These are phyloP conservation scores for Bombus vancouverensis DNA, from an alignment of 1,140 invertebrate species.

Conservation along the genomic window DNA sequence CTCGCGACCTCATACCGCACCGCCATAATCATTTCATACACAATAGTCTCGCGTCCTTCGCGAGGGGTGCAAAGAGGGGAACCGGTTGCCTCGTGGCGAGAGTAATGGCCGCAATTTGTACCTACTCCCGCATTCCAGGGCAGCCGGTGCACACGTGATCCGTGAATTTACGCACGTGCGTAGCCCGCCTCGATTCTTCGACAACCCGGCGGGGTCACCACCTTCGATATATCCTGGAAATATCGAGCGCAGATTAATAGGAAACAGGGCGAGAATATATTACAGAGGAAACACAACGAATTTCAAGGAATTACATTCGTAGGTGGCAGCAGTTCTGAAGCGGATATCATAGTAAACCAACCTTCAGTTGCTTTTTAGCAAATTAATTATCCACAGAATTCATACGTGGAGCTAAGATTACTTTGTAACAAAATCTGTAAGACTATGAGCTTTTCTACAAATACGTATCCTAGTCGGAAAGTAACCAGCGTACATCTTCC, in stretches of 20 bases:
- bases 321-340: too few relatives aligned
- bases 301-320: too few relatives aligned
- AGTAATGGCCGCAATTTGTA: conserved; percentile 80
- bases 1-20: conserved; percentile 76
- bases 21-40: conserved; percentile 79
- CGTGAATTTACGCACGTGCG: conserved; percentile 71
- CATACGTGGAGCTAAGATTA: too few relatives aligned
- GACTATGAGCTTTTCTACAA: background rate
- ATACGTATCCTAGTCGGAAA: background rate
- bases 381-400: too few relatives aligned
- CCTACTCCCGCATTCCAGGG: conserved; percentile 70
- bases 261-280: background rate
- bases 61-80: conserved; percentile 41
- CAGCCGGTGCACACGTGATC: conserved; percentile 68
- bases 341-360: too few relatives aligned
- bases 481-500: background rate
- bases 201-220: background rate
- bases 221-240: conserved; percentile 18
- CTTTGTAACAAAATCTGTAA: background rate
- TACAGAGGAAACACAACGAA: background rate
- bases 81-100: conserved; percentile 64
- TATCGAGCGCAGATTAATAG: background rate
- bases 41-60: conserved; percentile 74
- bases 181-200: conserved; percentile 39
- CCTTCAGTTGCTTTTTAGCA: too few relatives aligned